Conservation (phyloP, 2,888 invertebrate genomes). For the Troilus luridus region DNA sequence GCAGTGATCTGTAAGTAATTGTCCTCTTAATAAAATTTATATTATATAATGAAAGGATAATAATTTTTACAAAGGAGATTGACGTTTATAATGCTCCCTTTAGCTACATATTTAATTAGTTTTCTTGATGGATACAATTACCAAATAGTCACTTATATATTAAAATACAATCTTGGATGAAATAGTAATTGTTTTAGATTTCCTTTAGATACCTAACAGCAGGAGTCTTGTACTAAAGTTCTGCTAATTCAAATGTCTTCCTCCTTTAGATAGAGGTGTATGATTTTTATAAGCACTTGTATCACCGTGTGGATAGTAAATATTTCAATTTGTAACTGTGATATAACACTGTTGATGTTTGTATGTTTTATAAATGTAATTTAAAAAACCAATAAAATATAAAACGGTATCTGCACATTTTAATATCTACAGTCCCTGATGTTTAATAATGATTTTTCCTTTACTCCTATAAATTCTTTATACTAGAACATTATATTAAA, state of each 20-base stretch:
- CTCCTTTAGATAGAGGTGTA: slow-evolving; percentile 36
- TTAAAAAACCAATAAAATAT: slow-evolving; percentile 20
- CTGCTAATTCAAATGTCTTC: slow-evolving; percentile 46
- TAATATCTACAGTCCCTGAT: background rate
- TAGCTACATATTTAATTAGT: background rate
- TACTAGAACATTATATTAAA: background rate
- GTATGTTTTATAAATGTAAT: slow-evolving; percentile 63
- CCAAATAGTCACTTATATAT: background rate
- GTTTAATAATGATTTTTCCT: background rate
- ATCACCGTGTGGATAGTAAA: slow-evolving; percentile 35
- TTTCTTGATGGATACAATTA: background rate
- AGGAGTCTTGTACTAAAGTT: background rate
- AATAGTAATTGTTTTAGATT: background rate
- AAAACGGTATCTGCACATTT: slow-evolving; percentile 18
- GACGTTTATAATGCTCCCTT: background rate
- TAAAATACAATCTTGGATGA: background rate
- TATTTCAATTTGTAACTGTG: slow-evolving; percentile 60
- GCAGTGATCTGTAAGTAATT: background rate
- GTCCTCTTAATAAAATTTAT: background rate
- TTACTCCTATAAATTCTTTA: background rate
- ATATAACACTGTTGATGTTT: slow-evolving; percentile 63
- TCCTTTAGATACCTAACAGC: slow-evolving; percentile 2
- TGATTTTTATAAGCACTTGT: slow-evolving; percentile 49
- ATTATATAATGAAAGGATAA: background rate
- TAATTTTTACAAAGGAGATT: background rate